Evolutionary conservation across 2,888 invertebrate species (phyloP).

Genomic region (Geotrupes spiniger): DNA sequence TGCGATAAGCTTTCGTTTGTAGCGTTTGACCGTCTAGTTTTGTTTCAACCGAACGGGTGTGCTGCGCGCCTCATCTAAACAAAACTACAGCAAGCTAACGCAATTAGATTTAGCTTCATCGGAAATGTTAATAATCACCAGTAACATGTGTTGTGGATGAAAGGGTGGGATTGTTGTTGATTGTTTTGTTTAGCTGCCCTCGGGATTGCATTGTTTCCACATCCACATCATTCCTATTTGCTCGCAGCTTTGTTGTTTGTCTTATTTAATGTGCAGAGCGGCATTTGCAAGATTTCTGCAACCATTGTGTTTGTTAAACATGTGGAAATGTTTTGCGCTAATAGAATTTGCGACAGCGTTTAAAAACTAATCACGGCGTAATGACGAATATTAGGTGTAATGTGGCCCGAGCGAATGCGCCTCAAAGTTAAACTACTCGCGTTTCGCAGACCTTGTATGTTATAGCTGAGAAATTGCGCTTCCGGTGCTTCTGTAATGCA

Average conservation of each 20-base stretch:
- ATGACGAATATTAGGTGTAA: too few relatives aligned
- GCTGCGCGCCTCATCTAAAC: slow-evolving; percentile 26
- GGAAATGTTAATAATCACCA: slow-evolving; percentile 23
- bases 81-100: slow-evolving; percentile 34
- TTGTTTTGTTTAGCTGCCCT: slow-evolving; percentile 20
- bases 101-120: slow-evolving; percentile 33
- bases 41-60: slow-evolving; percentile 16
- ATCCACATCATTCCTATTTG: too few relatives aligned
- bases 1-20: slow-evolving; percentile 24
- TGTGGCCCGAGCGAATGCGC: too few relatives aligned
- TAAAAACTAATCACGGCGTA: too few relatives aligned
- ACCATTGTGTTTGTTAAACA: not conserved
- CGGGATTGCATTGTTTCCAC: slow-evolving; percentile 22
- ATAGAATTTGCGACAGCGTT: too few relatives aligned
- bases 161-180: slow-evolving; percentile 21
- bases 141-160: slow-evolving; percentile 28
- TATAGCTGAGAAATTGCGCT: slow-evolving; percentile 7
- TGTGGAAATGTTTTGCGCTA: too few relatives aligned
- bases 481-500: slow-evolving; percentile 22
- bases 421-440: too few relatives aligned
- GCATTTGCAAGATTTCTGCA: too few relatives aligned
- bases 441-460: not conserved
- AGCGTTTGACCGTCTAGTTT: slow-evolving; percentile 23
- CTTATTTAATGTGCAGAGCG: too few relatives aligned
- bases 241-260: too few relatives aligned